Percentiles rank a stretch among this genome's conserved stretches.
These are phyloP conservation scores for Porites evermanni DNA, from an alignment of 92 coral and sea anemone species.

Conservation along the genomic window DNA sequence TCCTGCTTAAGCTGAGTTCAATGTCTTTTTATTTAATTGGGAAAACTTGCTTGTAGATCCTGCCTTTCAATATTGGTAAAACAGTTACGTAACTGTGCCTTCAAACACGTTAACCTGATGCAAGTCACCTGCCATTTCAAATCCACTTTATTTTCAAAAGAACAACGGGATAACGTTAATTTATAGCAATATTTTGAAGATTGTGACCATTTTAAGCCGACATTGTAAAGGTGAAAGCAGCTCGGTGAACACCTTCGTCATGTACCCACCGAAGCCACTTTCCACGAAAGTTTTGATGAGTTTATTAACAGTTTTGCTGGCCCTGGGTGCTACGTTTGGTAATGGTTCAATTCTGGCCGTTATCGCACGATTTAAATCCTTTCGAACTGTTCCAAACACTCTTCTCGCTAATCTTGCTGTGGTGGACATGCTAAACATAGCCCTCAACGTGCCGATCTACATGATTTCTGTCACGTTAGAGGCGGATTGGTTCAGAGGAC, in stretches of 20 bases:
- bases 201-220: too few relatives aligned
- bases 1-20: too few relatives aligned
- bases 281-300: background rate
- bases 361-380: slow-evolving; percentile 18
- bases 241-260: background rate
- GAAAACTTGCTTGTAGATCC: too few relatives aligned
- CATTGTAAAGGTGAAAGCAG: too few relatives aligned
- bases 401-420: slow-evolving; percentile 3
- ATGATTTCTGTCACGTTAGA: background rate
- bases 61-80: too few relatives aligned
- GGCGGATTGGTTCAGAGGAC: background rate
- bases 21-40: too few relatives aligned
- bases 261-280: background rate
- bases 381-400: slow-evolving; percentile 4
- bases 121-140: too few relatives aligned
- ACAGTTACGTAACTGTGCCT: too few relatives aligned
- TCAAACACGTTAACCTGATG: too few relatives aligned
- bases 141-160: too few relatives aligned
- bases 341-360: slow-evolving; percentile 3
- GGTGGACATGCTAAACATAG: slow-evolving; percentile 9
- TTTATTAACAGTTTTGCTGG: background rate
- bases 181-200: too few relatives aligned
- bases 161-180: too few relatives aligned
- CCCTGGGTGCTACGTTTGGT: background rate
- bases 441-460: background rate